Base-by-base conservation (phyloP, 2,888 invertebrate genomes). In the Phortica magna region DNA sequence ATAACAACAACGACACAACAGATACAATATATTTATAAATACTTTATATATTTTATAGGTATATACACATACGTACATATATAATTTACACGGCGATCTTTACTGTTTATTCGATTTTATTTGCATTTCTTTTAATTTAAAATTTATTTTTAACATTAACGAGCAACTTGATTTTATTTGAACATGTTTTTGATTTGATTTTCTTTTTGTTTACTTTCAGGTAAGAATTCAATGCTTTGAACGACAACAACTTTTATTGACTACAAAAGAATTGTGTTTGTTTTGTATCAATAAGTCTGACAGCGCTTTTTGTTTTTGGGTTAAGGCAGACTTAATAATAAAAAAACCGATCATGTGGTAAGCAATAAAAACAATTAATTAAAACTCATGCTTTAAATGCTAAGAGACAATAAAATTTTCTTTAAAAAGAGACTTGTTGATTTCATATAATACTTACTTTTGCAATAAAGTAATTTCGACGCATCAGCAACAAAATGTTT, bases 161-260 rank as follows among this genome's bases (percentile, higher is more conserved):
- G 48, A 9, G 9, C 48, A 12, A 14, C 48, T 61, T 59, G n/a
- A 19, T 17, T 22, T 61, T 12, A 19, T 22, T 61, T 22, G 17
- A 14, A 59, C 5, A 17, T 19, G 19, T 59, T 70, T 70, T 22
- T 53, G 22, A 39, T 64, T 39, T 2, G 1, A 31, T 64, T 39
- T 55, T 71, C n/a, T 31, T 55, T 22, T 55, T 55, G 70, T 71
- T 71, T 71, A 71, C 55, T 71, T 71, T 14, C 70, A 71, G 70
- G 70, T 71, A 71, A 71, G 70, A 61, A 10, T 61, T 31, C 10
- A 48, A 48, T 14, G 48, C 14, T 48, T 31, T 31, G 2, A 31
- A 31, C 31, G 48, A 48, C 0, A 43, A 10, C 6, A 48, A 12
- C 48, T 48, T 48, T 9, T 48, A 48, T 48, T 48, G 31, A 1